Conservation (phyloP, 1,140 invertebrate genomes). For the Armadillidium nasatum region DNA sequence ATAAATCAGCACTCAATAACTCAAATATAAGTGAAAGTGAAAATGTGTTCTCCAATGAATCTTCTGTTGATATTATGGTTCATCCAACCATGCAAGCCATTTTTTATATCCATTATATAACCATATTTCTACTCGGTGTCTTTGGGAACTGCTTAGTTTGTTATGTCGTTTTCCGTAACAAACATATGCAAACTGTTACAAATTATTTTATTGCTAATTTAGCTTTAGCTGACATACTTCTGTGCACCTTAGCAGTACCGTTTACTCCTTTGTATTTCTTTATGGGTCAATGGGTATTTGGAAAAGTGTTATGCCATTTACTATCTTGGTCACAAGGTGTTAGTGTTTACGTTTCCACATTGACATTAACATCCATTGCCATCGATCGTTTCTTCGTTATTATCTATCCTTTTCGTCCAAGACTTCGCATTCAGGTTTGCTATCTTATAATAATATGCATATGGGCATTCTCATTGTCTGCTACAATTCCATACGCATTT, state of each 20-base stretch:
- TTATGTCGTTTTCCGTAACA: slow-evolving; percentile 84
- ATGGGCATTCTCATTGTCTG: slow-evolving; percentile 79
- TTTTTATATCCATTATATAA: slow-evolving; percentile 76
- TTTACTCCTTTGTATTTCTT: slow-evolving; percentile 91
- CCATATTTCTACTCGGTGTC: slow-evolving; percentile 81
- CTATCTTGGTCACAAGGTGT: slow-evolving; percentile 86
- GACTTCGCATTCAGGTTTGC: slow-evolving; percentile 81
- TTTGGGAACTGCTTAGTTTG: slow-evolving; percentile 90
- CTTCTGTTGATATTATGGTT: neutral
- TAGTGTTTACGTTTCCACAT: slow-evolving; percentile 91
- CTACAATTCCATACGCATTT: slow-evolving; percentile 87
- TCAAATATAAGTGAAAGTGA: neutral
- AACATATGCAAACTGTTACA: slow-evolving; percentile 94
- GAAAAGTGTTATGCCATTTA: slow-evolving; percentile 76
- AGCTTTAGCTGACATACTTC: slow-evolving; percentile 89
- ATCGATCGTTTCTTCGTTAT: slow-evolving; percentile 95
- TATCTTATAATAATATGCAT: slow-evolving; percentile 78
- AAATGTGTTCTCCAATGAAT: neutral
- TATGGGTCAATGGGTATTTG: slow-evolving; percentile 83
- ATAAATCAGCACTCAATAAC: neutral
- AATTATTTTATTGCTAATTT: slow-evolving; percentile 96
- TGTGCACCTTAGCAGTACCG: slow-evolving; percentile 89
- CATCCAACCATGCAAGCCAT: slow-evolving; percentile 56
- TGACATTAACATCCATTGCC: slow-evolving; percentile 93
- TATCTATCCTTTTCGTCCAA: slow-evolving; percentile 86